A percentile compares a stretch with the other conserved stretches of the same genome.
Evolutionary conservation across 2,888 invertebrate genomes (phyloP).

Genomic region (Amblyjoppa proteus): DNA sequence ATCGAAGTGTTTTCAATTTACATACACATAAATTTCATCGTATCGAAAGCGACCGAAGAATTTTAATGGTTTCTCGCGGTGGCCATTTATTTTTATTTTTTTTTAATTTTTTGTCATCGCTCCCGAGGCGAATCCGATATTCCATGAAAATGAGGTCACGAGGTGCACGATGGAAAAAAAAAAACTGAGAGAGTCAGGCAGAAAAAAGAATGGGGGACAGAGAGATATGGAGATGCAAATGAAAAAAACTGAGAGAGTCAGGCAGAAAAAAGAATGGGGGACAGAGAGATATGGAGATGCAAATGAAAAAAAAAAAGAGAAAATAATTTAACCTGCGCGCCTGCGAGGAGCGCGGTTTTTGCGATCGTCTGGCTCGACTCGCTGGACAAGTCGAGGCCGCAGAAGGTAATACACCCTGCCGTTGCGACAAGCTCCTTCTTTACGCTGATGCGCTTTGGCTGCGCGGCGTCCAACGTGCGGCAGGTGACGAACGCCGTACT

Average conservation of each 20-base stretch:
- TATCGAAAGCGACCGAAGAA: slow-evolving; percentile 25
- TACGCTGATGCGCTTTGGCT: slow-evolving; percentile 37
- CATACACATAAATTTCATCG: slow-evolving; percentile 2
- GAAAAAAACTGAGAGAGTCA: slow-evolving; percentile 39
- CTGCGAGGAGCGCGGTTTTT: slow-evolving; percentile 55
- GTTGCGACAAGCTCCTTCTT: slow-evolving; percentile 14
- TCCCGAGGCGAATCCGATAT: slow-evolving; percentile 60
- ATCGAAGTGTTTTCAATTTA: neutral
- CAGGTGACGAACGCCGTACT: slow-evolving; percentile 59
- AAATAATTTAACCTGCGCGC: slow-evolving; percentile 52
- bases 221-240: slow-evolving; percentile 41
- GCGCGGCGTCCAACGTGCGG: slow-evolving; percentile 49
- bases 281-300: slow-evolving; percentile 37
- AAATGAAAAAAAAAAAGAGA: slow-evolving; percentile 31
- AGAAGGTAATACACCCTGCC: slow-evolving; percentile 59
- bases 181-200: slow-evolving; percentile 42
- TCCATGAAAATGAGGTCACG: slow-evolving; percentile 65
- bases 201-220: slow-evolving; percentile 35
- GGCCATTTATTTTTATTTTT: neutral
- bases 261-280: slow-evolving; percentile 36
- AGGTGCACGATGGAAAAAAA: slow-evolving; percentile 42
- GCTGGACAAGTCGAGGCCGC: slow-evolving; percentile 47
- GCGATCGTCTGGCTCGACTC: slow-evolving; percentile 58
- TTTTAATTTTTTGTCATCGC: slow-evolving; percentile 37
- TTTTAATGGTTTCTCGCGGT: slow-evolving; percentile 35